These are phyloP conservation scores for Antheraea yamamai DNA, from an alignment of 2,888 invertebrate species.

Conservation along the genomic window DNA sequence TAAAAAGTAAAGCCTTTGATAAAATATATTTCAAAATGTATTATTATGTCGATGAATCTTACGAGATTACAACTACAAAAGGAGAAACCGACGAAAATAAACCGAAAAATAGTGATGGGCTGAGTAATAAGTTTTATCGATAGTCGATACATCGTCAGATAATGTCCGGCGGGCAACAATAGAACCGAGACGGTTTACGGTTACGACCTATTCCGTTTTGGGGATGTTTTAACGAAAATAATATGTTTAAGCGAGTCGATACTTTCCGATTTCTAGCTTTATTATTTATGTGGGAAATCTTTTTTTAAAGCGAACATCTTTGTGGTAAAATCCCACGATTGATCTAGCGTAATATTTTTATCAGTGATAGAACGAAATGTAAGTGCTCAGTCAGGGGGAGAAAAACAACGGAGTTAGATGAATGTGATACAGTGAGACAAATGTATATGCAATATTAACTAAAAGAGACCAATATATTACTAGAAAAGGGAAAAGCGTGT, in stretches of 20 bases:
- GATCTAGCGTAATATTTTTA: too few species aligned
- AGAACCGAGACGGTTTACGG: conserved; percentile 15
- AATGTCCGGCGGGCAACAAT: conserved; percentile 19
- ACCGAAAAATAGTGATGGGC: conserved; percentile 20
- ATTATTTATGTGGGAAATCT: neutral
- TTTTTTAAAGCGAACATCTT: too few species aligned
- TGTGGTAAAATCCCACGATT: too few species aligned
- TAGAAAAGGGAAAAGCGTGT: too few species aligned
- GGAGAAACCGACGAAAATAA: conserved; percentile 9
- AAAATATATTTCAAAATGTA: conserved; percentile 6
- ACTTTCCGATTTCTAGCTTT: neutral
- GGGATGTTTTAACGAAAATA: conserved; percentile 9
- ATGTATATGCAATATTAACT: too few species aligned
- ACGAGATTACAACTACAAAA: conserved; percentile 5
- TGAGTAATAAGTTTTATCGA: conserved; percentile 23
- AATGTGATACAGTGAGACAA: too few species aligned
- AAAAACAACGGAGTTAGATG: too few species aligned
- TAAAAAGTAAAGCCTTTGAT: neutral
- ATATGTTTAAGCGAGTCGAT: conserved; percentile 5
- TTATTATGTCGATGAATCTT: neutral
- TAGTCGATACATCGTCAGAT: conserved; percentile 23
- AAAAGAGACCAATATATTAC: too few species aligned
- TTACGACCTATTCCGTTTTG: conserved; percentile 3
- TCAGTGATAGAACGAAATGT: too few species aligned
- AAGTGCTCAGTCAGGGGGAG: too few species aligned